phyloP scores from a whole-genome alignment of 1,140 invertebrate genomes.

The Drosophila equinoxialis region DNA sequence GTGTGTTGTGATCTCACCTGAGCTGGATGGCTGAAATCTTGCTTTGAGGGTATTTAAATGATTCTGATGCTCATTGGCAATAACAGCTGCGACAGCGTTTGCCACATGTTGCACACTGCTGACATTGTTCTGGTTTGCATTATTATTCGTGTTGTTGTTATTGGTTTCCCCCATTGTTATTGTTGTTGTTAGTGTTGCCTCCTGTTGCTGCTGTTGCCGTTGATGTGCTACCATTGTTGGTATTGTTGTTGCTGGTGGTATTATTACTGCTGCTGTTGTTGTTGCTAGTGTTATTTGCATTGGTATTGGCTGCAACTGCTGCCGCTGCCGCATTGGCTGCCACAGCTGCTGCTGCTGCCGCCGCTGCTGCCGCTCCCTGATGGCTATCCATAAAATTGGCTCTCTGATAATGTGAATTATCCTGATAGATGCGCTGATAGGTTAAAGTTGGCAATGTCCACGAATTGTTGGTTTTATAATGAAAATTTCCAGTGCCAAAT shows the following conservation, averaged over 20 bases:
- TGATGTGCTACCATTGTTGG: slow-evolving; percentile 8
- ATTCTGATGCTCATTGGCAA: slow-evolving; percentile 76
- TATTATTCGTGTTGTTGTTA: slow-evolving; percentile 27
- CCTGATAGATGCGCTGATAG: slow-evolving; percentile 77
- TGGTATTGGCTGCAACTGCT: slow-evolving; percentile 19
- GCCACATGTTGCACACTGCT: slow-evolving; percentile 77
- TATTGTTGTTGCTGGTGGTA: slow-evolving; percentile 39
- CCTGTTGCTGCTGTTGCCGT: slow-evolving; percentile 5
- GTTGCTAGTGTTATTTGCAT: slow-evolving; percentile 13
- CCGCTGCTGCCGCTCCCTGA: slow-evolving; percentile 37
- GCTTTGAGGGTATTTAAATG: slow-evolving; percentile 75
- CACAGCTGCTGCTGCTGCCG: slow-evolving; percentile 36
- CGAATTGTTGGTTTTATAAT: slow-evolving; percentile 81
- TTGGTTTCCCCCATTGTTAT: slow-evolving; percentile 5
- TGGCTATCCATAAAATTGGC: slow-evolving; percentile 64
- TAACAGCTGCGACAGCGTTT: slow-evolving; percentile 74
- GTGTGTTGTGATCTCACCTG: slow-evolving; percentile 48
- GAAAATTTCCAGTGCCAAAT: slow-evolving; percentile 80
- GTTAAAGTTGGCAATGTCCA: slow-evolving; percentile 75
- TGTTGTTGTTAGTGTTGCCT: slow-evolving; percentile 10
- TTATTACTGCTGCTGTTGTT: slow-evolving; percentile 6
- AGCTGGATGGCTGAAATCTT: slow-evolving; percentile 68
- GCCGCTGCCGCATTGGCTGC: slow-evolving; percentile 37
- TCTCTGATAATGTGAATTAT: slow-evolving; percentile 73
- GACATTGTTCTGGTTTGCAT: slow-evolving; percentile 37